Conservation (phyloP, 2,888 invertebrate genomes). For the Netelia melanura region DNA sequence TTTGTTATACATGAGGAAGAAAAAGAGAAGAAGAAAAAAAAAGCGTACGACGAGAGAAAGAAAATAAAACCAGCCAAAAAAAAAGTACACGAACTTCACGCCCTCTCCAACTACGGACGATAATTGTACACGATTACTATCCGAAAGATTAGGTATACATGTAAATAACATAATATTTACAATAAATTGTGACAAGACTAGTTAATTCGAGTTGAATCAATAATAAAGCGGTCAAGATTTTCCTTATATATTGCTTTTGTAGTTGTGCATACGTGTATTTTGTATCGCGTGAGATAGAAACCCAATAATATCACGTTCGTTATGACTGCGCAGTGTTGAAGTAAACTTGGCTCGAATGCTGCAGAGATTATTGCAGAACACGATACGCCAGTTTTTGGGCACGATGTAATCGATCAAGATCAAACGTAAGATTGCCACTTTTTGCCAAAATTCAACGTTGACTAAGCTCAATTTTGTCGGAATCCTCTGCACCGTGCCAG, state of each 20-base stretch:
- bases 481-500: too few relatives aligned
- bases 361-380: too few relatives aligned
- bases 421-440: too few relatives aligned
- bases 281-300: neutral
- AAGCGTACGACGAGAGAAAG: constrained; percentile 65
- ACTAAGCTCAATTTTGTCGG: too few relatives aligned
- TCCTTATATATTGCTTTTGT: constrained; percentile 36
- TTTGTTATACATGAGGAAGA: constrained; percentile 81
- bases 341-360: too few relatives aligned
- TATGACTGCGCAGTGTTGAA: too few relatives aligned
- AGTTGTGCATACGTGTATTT: constrained; percentile 3
- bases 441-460: too few relatives aligned
- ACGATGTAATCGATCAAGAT: too few relatives aligned
- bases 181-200: constrained; percentile 80
- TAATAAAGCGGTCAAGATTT: constrained; percentile 53
- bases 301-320: too few relatives aligned
- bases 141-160: constrained; percentile 82
- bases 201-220: constrained; percentile 71
- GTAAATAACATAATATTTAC: constrained; percentile 84
- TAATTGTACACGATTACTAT: constrained; percentile 76
- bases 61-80: constrained; percentile 73
- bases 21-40: constrained; percentile 67
- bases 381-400: too few relatives aligned
- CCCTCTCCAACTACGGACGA: constrained; percentile 74
- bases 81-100: constrained; percentile 72